phyloP scores from a whole-genome alignment of 2,888 invertebrate genomes.

The Byasa hedistus region DNA sequence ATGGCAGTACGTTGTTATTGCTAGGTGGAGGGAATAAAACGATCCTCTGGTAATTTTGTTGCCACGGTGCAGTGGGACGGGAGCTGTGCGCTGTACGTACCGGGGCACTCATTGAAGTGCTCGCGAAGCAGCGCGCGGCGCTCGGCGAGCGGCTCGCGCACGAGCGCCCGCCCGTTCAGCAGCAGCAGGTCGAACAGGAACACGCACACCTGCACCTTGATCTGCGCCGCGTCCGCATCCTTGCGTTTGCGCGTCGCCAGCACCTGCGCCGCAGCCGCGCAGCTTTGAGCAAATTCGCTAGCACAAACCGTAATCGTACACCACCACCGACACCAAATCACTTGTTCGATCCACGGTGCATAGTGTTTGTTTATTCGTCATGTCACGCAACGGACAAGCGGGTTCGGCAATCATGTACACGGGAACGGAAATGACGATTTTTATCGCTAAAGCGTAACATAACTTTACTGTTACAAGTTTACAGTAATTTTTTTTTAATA shows the following conservation, averaged over 20 bases:
- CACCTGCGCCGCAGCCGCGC: constrained; percentile 74
- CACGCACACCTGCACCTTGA: constrained; percentile 91
- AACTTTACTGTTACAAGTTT: too few species aligned
- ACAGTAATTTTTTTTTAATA: too few species aligned
- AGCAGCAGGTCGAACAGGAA: constrained; percentile 98
- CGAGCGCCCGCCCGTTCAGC: constrained; percentile 92
- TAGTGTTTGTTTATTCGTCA: too few species aligned
- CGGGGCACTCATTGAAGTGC: constrained; percentile 85
- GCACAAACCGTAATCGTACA: constrained; percentile 32
- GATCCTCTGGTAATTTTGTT: too few species aligned
- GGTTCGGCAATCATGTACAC: too few species aligned
- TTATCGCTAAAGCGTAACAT: too few species aligned
- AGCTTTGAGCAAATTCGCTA: constrained; percentile 35
- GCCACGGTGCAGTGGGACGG: background rate
- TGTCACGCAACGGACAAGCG: too few species aligned
- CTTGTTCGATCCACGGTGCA: too few species aligned
- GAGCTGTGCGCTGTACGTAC: constrained; percentile 37
- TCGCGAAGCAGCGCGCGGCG: constrained; percentile 86
- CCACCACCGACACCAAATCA: too few species aligned
- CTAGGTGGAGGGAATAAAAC: too few species aligned
- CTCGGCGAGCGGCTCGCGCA: constrained; percentile 86
- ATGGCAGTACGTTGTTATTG: too few species aligned
- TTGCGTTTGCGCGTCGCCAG: constrained; percentile 97
- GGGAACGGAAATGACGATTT: too few species aligned
- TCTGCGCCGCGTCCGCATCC: constrained; percentile 78